These are phyloP conservation scores for Amphilophus citrinellus DNA, from an alignment of 2,113 vertebrate species.

Conservation along the genomic window DNA sequence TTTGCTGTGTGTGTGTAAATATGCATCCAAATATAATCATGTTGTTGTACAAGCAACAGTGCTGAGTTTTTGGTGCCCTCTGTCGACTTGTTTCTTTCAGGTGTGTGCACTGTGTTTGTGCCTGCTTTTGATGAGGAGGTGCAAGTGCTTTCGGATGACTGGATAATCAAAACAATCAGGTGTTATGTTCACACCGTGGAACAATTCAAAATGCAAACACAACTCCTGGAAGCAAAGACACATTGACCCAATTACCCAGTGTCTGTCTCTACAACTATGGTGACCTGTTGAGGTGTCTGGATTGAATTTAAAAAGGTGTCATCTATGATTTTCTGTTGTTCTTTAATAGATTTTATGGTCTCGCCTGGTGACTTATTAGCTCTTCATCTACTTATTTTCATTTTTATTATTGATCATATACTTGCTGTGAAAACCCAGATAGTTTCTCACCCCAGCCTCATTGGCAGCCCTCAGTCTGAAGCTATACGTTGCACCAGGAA, in stretches of 20 bases:
- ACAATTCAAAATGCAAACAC: neutral
- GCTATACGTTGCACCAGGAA: slow-evolving; percentile 90
- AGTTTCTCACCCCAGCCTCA: slow-evolving; percentile 90
- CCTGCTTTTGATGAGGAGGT: slow-evolving; percentile 1
- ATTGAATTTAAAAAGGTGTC: neutral
- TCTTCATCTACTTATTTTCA: neutral
- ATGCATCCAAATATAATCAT: neutral
- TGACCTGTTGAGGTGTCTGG: neutral
- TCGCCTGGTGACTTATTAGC: neutral
- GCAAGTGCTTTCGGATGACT: slow-evolving; percentile 13
- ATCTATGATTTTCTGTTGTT: neutral
- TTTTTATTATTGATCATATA: neutral
- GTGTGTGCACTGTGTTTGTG: slow-evolving; percentile 15
- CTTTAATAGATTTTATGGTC: neutral
- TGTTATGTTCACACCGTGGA: neutral
- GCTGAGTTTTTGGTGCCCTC: neutral
- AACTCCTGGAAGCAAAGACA: neutral
- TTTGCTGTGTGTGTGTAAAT: no score
- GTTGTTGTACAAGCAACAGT: neutral
- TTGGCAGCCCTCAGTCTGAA: slow-evolving; percentile 92
- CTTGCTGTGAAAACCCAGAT: neutral
- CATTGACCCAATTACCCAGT: slow-evolving; percentile 1
- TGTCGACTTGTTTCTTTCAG: neutral
- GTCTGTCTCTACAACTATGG: neutral
- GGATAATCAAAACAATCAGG: slow-evolving; percentile 36